phyloP scores from a whole-genome alignment of 2,797 vertebrate genomes.

The Takifugu ocellatus region DNA sequence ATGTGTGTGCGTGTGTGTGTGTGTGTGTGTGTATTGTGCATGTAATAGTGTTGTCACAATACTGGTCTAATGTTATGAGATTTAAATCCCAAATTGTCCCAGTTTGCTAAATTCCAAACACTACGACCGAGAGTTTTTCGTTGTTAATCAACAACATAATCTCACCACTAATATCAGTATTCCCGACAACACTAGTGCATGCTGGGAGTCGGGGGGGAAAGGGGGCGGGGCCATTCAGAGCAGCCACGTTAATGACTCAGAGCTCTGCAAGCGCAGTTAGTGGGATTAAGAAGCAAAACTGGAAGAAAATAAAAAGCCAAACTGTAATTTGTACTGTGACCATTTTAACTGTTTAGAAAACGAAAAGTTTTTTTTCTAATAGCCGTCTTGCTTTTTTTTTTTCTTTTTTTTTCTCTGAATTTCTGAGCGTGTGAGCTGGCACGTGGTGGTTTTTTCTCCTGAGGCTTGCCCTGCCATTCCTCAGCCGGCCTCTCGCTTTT shows the following conservation, averaged over 20 bases:
- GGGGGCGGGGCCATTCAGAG: slow-evolving; percentile 21
- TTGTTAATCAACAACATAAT: too few relatives aligned
- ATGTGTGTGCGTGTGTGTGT: slow-evolving; percentile 14
- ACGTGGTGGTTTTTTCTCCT: slow-evolving; percentile 66
- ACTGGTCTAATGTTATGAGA: too few relatives aligned
- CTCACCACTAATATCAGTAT: too few relatives aligned
- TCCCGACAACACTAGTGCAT: too few relatives aligned
- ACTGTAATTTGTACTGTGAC: slow-evolving; percentile 32
- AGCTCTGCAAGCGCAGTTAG: slow-evolving; percentile 61
- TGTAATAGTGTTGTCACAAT: too few relatives aligned
- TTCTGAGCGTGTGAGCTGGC: slow-evolving; percentile 50
- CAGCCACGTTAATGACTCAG: slow-evolving; percentile 39
- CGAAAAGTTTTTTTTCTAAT: slow-evolving; percentile 14
- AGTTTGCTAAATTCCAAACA: too few relatives aligned
- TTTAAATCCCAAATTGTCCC: too few relatives aligned
- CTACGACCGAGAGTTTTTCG: too few relatives aligned
- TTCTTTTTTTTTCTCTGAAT: slow-evolving; percentile 45
- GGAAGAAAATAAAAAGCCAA: slow-evolving; percentile 56
- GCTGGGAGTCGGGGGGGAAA: slow-evolving; percentile 2
- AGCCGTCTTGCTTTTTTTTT: not conserved
- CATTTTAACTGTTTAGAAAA: slow-evolving; percentile 41
- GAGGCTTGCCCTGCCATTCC: slow-evolving; percentile 85
- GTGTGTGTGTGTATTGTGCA: too few relatives aligned
- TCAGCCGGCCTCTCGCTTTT: slow-evolving; percentile 83
- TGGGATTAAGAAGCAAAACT: slow-evolving; percentile 74